Base-by-base conservation (phyloP, 2,797 vertebrate genomes). In the Rhinophrynus dorsalis region DNA sequence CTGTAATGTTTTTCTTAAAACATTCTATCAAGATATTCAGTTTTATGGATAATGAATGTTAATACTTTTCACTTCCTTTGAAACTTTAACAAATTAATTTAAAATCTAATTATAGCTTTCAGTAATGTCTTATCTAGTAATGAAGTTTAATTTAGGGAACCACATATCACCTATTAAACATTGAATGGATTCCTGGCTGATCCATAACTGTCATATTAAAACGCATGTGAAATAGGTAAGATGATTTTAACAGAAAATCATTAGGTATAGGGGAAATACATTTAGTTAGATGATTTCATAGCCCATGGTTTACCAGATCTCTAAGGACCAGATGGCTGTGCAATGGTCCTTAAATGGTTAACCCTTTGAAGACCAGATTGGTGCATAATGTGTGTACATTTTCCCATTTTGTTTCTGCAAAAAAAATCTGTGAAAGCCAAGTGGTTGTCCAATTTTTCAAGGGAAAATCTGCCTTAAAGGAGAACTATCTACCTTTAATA, bases 71-170 rank as follows among this genome's bases (percentile, higher is more conserved):
- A 57, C 51, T 38, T n/a, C 24, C 24, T 50, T 40, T 51, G 42
- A 64, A 58, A 71, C 24, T 62, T 64, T 64, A 57, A 58, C 44
- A 71, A 64, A 71, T 71, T 56, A 37, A 64, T 71, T 64, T 71
- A 57, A 54, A 71, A 71, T 64, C 42, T 64, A 57, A 71, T 71
- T 71, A 70, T 45, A 63, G 15, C 42, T 63, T 37, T 62, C 52
- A 40, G 59, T 64, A 71, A 71, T 57, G 42, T 71, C 59, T 64
- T 64, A 55, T 64, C 40, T 50, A 44, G 51, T 71, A 58, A 71
- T 71, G 51, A 71, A 71, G 30, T 71, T 47, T 64, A 64, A 64
- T 71, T 58, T 58, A 64, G 20, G 68, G 32, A 20, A 26, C 18
- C 12, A 24, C 51, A 26, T 63, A 71, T 64, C 52, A 71, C 68